These are phyloP conservation scores for Lerema accius DNA, from an alignment of 1,140 invertebrate genomes.

Conservation along the genomic window DNA sequence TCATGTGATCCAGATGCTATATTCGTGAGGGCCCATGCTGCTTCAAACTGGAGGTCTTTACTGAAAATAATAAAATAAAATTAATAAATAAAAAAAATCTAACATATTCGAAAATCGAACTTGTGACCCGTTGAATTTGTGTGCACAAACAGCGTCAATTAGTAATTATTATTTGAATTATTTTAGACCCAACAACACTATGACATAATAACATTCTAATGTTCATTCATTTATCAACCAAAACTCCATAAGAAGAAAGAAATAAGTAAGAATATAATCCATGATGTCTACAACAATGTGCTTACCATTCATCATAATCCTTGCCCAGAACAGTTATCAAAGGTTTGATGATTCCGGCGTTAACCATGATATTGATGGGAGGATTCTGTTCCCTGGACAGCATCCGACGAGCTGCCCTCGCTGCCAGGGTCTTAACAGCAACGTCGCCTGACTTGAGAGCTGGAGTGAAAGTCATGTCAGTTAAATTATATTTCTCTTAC, in stretches of 20 bases:
- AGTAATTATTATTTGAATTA: too few species aligned
- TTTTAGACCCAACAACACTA: too few species aligned
- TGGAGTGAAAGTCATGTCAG: conserved; percentile 34
- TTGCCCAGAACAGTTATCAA: conserved; percentile 90
- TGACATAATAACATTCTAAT: too few species aligned
- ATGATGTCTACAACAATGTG: conserved; percentile 36
- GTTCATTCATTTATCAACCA: too few species aligned
- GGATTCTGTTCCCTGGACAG: conserved; percentile 96
- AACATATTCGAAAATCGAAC: too few species aligned
- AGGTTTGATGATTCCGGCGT: conserved; percentile 92
- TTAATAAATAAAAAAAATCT: too few species aligned
- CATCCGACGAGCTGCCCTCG: conserved; percentile 93
- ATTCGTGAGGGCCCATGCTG: conserved; percentile 99
- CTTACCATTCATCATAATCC: conserved; percentile 88
- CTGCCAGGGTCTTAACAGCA: conserved; percentile 85
- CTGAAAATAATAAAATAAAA: conserved; percentile 79
- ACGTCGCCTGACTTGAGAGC: conserved; percentile 85
- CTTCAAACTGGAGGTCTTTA: conserved; percentile 96
- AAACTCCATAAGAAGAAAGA: too few species aligned
- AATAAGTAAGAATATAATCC: too few species aligned
- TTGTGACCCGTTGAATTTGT: too few species aligned
- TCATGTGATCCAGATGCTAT: conserved; percentile 97
- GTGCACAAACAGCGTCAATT: too few species aligned
- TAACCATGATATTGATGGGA: conserved; percentile 95
- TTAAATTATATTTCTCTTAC: too few species aligned